Evolutionary conservation across 23 tunicate species (phyloP).

Genomic region (Styela clava): DNA sequence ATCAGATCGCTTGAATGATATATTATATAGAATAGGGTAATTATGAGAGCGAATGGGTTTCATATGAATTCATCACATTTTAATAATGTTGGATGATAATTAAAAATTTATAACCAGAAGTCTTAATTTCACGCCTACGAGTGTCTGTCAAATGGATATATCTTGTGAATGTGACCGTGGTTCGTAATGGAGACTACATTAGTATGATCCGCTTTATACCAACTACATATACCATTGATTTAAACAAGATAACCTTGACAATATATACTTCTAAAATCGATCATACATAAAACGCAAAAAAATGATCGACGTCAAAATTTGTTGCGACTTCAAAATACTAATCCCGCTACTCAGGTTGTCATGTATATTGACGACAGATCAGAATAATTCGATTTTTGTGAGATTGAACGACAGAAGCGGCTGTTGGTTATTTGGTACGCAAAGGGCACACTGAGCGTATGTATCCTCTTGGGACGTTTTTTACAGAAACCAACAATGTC

Average conservation of each 20-base stretch:
- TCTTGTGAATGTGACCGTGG: neutral
- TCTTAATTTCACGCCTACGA: neutral
- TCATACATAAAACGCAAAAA: no score
- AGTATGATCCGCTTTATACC: no score
- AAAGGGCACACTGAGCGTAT: neutral
- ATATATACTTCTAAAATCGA: no score
- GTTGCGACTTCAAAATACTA: neutral
- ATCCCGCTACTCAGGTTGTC: neutral
- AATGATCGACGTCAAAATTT: neutral
- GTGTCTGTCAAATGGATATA: neutral
- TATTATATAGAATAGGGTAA: neutral
- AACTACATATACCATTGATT: no score
- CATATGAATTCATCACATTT: neutral
- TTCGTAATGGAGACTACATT: no score
- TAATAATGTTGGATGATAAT: no score
- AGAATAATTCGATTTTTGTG: neutral
- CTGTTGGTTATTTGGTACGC: neutral
- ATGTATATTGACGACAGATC: neutral
- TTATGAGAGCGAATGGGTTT: neutral
- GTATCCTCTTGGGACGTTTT: neutral
- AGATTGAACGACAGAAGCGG: neutral
- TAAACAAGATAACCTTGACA: no score
- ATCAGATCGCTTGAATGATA: neutral
- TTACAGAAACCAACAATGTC: no score
- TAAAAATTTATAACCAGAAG: neutral